Conservation (phyloP, 2,113 vertebrate species). For the Pomatostomus ruficeps region DNA sequence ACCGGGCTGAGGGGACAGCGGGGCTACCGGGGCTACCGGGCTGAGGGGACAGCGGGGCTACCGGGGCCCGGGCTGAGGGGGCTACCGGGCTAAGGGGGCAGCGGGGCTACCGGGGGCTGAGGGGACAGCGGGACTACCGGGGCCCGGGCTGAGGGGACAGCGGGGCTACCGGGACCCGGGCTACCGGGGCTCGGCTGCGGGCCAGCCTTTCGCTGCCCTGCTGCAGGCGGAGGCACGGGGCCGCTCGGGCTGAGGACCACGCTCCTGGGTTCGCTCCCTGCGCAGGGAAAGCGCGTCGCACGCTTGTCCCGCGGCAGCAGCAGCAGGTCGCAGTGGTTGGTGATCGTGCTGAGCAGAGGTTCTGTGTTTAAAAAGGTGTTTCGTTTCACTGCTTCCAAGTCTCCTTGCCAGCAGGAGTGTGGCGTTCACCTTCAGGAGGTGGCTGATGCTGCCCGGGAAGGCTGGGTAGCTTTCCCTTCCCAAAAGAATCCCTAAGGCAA, state of each 20-base stretch:
- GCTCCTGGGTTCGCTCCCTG: no score
- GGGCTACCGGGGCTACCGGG: no score
- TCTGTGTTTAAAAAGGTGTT: not conserved
- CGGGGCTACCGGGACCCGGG: not conserved
- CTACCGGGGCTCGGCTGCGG: not conserved
- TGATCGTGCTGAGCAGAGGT: not conserved
- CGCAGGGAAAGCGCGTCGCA: fast-evolving
- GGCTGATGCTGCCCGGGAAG: not conserved
- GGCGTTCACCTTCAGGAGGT: fast-evolving
- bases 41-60: no score
- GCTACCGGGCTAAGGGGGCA: no score
- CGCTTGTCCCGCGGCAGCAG: not conserved
- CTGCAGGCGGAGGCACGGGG: not conserved
- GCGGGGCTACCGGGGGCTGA: no score
- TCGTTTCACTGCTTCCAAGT: not conserved
- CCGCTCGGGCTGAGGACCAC: not conserved
- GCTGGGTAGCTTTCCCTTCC: not conserved
- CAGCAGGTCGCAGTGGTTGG: not conserved
- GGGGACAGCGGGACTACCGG: no score
- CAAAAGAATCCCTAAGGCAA: not conserved
- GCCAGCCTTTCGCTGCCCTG: not conserved
- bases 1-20: no score
- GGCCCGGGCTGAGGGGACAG: not conserved
- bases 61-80: not conserved
- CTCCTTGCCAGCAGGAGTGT: not conserved